phyloP scores from a whole-genome alignment of 2,888 invertebrate species.

The Pyrrhosoma nymphula region DNA sequence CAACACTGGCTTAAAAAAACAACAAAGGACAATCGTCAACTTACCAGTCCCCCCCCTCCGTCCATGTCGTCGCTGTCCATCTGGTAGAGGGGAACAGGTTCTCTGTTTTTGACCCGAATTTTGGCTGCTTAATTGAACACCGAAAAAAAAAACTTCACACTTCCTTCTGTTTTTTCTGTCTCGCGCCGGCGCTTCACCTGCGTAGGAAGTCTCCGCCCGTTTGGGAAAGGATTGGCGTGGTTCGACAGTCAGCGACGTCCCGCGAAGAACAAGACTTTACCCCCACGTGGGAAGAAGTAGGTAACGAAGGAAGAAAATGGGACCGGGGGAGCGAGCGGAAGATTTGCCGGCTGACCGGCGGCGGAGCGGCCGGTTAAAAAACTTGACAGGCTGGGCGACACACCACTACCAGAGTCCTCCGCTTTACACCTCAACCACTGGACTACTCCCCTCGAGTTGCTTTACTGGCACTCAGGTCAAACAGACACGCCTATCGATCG shows the following conservation, averaged over 20 bases:
- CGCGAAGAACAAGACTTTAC: background rate
- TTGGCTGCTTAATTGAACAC: conserved; percentile 80
- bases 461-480: background rate
- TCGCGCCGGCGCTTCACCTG: background rate
- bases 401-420: background rate
- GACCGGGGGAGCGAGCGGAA: background rate
- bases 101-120: conserved; percentile 94
- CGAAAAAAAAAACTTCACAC: conserved; percentile 39
- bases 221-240: background rate
- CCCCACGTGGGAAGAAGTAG: background rate
- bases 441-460: background rate
- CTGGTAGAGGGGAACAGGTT: conserved; percentile 89
- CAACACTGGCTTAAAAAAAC: background rate
- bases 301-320: background rate
- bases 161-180: background rate
- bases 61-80: conserved; percentile 87
- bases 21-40: conserved; percentile 75
- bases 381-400: background rate
- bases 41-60: conserved; percentile 85
- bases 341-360: background rate
- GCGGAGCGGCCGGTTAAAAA: background rate
- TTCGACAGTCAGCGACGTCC: background rate
- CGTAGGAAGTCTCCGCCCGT: background rate
- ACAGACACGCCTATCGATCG: background rate
- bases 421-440: background rate